Evolutionary conservation across 1,140 invertebrate species (phyloP).

Genomic region (Cotesia typhae): DNA sequence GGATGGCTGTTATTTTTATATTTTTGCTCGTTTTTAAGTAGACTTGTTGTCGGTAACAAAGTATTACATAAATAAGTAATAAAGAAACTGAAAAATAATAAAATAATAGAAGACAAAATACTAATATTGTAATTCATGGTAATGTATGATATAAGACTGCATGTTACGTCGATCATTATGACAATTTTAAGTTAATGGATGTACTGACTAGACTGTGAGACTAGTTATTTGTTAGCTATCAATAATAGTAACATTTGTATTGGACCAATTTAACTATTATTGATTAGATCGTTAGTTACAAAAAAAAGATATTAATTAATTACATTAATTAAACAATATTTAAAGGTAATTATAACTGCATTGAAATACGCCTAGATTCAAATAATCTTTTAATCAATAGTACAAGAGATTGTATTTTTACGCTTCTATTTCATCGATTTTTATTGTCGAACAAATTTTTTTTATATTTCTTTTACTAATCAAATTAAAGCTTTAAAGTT

Average conservation of each 20-base stretch:
- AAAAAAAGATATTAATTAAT: constrained; percentile 23
- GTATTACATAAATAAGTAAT: constrained; percentile 11
- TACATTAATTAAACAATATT: too few relatives aligned
- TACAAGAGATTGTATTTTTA: too few relatives aligned
- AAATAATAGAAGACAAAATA: background rate
- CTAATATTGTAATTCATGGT: background rate
- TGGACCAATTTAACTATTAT: constrained; percentile 61
- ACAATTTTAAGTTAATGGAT: constrained; percentile 1
- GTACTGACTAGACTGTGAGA: background rate
- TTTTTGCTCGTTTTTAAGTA: constrained; percentile 13
- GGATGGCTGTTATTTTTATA: constrained; percentile 32
- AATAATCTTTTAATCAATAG: too few relatives aligned
- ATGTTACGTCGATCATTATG: background rate
- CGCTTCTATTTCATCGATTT: too few relatives aligned
- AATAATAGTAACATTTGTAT: constrained; percentile 51
- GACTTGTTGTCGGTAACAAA: background rate
- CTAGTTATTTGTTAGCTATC: constrained; percentile 9
- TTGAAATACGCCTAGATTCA: too few relatives aligned
- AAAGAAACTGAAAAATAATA: background rate
- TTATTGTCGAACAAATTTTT: too few relatives aligned
- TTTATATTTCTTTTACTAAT: too few relatives aligned
- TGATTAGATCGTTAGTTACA: constrained; percentile 44
- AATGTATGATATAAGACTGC: constrained; percentile 21
- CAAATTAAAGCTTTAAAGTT: too few relatives aligned
- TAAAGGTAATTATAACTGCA: too few relatives aligned